Percentiles rank a stretch among this genome's conserved stretches.
Conservation (phyloP, 2,797 vertebrate species). For the Pseudochromis fuscus region DNA sequence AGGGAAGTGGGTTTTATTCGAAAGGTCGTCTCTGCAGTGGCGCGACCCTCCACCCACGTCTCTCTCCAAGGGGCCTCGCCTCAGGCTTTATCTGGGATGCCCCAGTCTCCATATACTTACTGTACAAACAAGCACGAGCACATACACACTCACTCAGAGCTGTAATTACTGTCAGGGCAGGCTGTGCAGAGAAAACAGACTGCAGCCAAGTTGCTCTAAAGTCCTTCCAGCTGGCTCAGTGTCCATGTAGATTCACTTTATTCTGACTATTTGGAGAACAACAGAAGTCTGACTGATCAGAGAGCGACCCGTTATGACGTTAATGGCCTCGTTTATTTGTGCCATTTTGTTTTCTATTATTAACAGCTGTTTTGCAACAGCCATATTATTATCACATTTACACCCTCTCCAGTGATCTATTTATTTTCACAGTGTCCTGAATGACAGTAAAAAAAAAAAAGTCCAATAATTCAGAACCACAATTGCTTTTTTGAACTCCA, state of each 20-base stretch:
- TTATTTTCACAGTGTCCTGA: constrained; percentile 26
- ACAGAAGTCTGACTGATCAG: constrained; percentile 29
- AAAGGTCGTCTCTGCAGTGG: constrained; percentile 69
- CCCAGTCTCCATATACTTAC: constrained; percentile 59
- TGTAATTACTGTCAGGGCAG: constrained; percentile 72
- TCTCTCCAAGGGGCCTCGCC: constrained; percentile 60
- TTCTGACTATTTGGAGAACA: constrained; percentile 42
- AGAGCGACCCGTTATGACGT: constrained; percentile 13
- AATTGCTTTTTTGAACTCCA: background rate
- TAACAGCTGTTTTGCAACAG: constrained; percentile 39
- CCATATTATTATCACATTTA: constrained; percentile 37
- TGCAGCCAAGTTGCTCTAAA: constrained; percentile 49
- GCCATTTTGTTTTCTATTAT: constrained; percentile 44
- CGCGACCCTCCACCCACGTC: constrained; percentile 66
- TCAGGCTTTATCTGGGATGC: constrained; percentile 62
- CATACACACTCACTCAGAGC: constrained; percentile 41
- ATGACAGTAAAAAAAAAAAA: constrained; percentile 6
- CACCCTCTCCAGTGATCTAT: constrained; percentile 28
- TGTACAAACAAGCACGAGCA: constrained; percentile 58
- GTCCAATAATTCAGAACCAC: background rate
- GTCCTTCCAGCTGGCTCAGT: constrained; percentile 47
- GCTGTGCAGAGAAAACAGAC: constrained; percentile 51
- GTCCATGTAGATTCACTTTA: constrained; percentile 43
- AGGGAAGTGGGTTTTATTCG: constrained; percentile 71
- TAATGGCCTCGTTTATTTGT: constrained; percentile 47